These are phyloP conservation scores for Harmothoe impar DNA, from an alignment of 2,888 invertebrate species.

Conservation along the genomic window DNA sequence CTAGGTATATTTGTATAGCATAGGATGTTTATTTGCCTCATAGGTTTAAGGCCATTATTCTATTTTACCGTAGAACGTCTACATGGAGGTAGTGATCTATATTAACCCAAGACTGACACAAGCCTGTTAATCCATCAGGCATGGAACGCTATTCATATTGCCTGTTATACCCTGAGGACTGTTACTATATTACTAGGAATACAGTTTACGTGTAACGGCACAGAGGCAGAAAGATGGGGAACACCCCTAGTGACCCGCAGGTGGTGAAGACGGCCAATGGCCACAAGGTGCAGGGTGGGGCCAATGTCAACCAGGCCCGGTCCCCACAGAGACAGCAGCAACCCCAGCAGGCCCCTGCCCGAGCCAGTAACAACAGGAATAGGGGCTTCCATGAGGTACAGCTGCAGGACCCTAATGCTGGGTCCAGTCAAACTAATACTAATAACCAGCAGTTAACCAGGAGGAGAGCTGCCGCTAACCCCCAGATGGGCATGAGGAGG, in stretches of 20 bases:
- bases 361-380: conserved; percentile 30
- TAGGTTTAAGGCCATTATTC: no score
- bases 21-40: no score
- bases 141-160: background rate
- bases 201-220: background rate
- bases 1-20: no score
- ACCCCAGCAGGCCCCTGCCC: background rate
- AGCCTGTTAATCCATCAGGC: background rate
- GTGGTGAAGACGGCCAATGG: conserved; percentile 8
- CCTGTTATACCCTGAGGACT: background rate
- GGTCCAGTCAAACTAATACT: background rate
- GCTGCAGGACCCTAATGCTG: conserved; percentile 1
- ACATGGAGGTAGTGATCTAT: background rate
- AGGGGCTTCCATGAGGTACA: conserved; percentile 47
- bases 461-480: background rate
- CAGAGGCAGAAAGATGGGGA: conserved; percentile 24
- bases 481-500: conserved; percentile 10
- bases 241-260: conserved; percentile 56
- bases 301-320: background rate
- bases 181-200: background rate
- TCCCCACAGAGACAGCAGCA: conserved; percentile 26
- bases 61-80: no score
- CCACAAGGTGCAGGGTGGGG: background rate
- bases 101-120: background rate
- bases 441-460: conserved; percentile 24